Evolutionary conservation across 2,888 invertebrate genomes (phyloP).

Genomic region (Copidosoma aretas): DNA sequence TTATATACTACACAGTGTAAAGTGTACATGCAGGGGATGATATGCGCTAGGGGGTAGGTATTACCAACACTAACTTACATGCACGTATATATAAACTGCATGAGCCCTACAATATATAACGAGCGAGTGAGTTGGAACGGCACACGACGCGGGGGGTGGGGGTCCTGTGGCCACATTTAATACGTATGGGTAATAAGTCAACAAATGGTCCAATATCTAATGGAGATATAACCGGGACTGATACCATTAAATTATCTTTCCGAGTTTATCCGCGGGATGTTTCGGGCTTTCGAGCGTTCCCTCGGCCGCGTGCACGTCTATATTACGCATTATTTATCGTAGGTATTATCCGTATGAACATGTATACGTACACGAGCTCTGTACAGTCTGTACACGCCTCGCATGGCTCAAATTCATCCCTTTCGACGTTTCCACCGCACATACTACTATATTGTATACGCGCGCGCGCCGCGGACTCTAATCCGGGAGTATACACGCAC

Average conservation of each 20-base stretch:
- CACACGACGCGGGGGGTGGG: not conserved
- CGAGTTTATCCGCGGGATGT: constrained; percentile 30
- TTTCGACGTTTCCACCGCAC: not conserved
- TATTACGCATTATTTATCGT: no score
- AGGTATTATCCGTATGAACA: no score
- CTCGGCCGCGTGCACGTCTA: no score
- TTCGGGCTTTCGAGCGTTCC: not conserved
- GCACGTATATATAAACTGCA: no score
- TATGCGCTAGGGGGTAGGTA: not conserved
- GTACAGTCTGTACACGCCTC: no score
- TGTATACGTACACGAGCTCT: no score
- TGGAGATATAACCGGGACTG: constrained; percentile 37
- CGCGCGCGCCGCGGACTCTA: not conserved
- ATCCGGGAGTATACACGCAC: not conserved
- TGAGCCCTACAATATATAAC: not conserved
- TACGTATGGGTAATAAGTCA: constrained; percentile 36
- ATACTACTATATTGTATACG: no score
- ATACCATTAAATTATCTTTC: constrained; percentile 35
- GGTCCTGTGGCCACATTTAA: constrained; percentile 35
- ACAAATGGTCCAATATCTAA: constrained; percentile 32
- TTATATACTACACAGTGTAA: not conserved
- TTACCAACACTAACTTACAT: no score
- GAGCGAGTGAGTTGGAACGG: not conserved
- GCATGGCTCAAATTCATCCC: not conserved
- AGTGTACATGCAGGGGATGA: constrained; percentile 6